A percentile compares a stretch with the other conserved stretches of the same genome.
phyloP scores from a whole-genome alignment of 2,888 invertebrate species.

The Camptogramma bilineatum region DNA sequence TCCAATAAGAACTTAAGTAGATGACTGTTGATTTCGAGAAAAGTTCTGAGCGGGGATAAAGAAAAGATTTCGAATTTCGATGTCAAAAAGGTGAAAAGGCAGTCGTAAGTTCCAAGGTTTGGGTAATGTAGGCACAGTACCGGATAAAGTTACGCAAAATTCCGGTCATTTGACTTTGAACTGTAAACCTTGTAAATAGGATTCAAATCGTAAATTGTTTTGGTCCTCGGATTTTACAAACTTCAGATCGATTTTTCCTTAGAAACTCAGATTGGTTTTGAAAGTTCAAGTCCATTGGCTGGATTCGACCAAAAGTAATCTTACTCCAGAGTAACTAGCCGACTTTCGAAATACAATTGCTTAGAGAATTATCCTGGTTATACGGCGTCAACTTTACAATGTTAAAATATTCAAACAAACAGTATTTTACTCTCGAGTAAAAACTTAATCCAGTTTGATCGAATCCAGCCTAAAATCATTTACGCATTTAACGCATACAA shows the following conservation, averaged over 20 bases:
- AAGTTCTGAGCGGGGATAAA: conserved; percentile 43
- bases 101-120: conserved; percentile 41
- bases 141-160: conserved; percentile 36
- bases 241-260: conserved; percentile 35
- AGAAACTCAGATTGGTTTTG: conserved; percentile 40
- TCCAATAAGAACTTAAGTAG: conserved; percentile 29
- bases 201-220: conserved; percentile 24
- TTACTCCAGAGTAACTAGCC: no score
- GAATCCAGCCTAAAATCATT: no score
- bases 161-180: conserved; percentile 27
- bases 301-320: no score
- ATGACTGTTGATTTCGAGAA: conserved; percentile 36
- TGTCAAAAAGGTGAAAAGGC: conserved; percentile 42
- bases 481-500: no score
- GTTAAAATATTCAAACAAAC: no score
- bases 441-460: no score
- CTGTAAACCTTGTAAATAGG: conserved; percentile 32
- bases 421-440: no score
- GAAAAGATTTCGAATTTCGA: conserved; percentile 45
- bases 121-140: conserved; percentile 28
- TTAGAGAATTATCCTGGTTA: no score
- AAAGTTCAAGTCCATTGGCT: conserved; percentile 30
- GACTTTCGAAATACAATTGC: no score
- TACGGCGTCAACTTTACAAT: no score
- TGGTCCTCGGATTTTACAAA: conserved; percentile 25